Percentiles rank a stretch among this genome's conserved stretches.
Conservation (phyloP, 2,888 invertebrate genomes). For the Xanthostigma xanthostigma region DNA sequence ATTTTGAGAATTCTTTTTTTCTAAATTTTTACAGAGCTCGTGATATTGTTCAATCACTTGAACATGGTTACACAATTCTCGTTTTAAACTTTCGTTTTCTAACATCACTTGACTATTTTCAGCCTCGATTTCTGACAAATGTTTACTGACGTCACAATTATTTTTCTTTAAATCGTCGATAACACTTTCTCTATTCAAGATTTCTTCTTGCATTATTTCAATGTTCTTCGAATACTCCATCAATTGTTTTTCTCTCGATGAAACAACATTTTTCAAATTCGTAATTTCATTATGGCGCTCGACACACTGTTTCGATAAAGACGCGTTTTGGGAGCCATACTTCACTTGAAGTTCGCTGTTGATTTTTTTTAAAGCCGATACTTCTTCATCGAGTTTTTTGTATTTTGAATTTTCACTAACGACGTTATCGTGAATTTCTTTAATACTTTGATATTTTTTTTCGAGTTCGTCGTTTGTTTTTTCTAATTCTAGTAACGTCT, state of each 20-base stretch:
- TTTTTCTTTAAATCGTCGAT: not conserved
- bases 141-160: not conserved
- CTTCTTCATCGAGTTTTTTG: not conserved
- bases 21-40: not conserved
- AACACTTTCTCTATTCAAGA: not conserved
- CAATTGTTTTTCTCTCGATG: not conserved
- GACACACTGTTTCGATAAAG: no score
- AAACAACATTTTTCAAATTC: not conserved
- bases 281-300: not conserved
- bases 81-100: not conserved
- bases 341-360: no score
- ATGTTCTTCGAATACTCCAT: not conserved
- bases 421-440: not conserved
- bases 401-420: not conserved
- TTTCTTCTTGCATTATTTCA: not conserved
- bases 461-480: not conserved
- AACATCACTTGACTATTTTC: not conserved
- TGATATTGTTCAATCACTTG: slow-evolving; percentile 1
- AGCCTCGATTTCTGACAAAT: not conserved
- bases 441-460: not conserved
- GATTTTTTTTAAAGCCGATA: not conserved
- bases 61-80: not conserved
- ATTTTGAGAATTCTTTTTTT: not conserved
- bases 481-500: no score
- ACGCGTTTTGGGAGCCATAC: no score